These are phyloP conservation scores for Sternotherus odoratus DNA, from an alignment of 2,797 vertebrate species.

Conservation along the genomic window DNA sequence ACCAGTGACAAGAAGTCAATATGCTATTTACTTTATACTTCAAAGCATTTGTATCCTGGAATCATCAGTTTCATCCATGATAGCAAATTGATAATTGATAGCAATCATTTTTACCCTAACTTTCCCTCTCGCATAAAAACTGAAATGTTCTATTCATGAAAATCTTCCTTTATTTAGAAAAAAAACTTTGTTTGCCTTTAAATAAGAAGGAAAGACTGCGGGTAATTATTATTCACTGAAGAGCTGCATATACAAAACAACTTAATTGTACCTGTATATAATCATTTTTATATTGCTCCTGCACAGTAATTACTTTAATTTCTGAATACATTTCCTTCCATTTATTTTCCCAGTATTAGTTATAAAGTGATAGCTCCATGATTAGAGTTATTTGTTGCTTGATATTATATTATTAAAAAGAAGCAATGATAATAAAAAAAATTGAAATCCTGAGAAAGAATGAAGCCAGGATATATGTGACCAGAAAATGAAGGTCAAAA, in stretches of 20 bases:
- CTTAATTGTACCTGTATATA: not conserved
- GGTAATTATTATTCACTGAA: conserved; percentile 46
- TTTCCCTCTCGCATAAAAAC: conserved; percentile 54
- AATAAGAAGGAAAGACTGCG: conserved; percentile 4
- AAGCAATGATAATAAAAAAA: not conserved
- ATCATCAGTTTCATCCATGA: conserved; percentile 33
- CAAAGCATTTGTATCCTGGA: conserved; percentile 46
- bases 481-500: not conserved
- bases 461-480: not conserved
- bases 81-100: conserved; percentile 52
- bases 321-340: not conserved
- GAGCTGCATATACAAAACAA: conserved; percentile 5
- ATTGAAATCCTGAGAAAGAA: not conserved
- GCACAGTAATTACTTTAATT: conserved; percentile 35
- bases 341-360: not conserved
- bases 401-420: not conserved
- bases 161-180: conserved; percentile 15
- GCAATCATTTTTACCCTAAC: conserved; percentile 31
- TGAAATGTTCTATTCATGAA: conserved; percentile 22
- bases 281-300: not conserved
- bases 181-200: conserved; percentile 1
- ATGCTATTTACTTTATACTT: conserved; percentile 57
- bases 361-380: not conserved
- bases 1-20: conserved; percentile 62
- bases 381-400: not conserved